Evolutionary conservation across 2,888 invertebrate genomes (phyloP).

Genomic region (Tuta absoluta): DNA sequence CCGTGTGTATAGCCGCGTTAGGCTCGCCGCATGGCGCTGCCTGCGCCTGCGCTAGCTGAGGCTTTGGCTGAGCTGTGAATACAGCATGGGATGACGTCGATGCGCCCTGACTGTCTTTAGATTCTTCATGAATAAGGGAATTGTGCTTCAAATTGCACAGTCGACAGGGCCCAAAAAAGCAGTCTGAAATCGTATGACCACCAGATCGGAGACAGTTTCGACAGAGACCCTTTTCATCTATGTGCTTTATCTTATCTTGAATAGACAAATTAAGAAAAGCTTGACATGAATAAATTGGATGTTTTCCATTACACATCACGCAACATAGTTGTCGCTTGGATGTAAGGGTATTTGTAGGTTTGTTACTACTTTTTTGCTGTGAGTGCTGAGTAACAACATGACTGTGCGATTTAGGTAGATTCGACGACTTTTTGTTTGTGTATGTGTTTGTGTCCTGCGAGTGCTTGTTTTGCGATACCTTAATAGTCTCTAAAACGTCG

Average conservation of each 20-base stretch:
- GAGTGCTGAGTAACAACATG: conserved; percentile 30
- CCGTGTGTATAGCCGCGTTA: neutral
- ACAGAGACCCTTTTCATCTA: conserved; percentile 33
- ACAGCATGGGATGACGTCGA: neutral
- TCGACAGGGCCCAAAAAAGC: conserved; percentile 33
- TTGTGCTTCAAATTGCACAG: conserved; percentile 32
- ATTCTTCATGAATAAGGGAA: conserved; percentile 29
- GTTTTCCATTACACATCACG: conserved; percentile 32
- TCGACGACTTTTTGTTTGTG: conserved; percentile 19
- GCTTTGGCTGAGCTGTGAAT: neutral
- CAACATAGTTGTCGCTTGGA: conserved; percentile 31
- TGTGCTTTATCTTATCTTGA: conserved; percentile 29
- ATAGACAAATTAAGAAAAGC: conserved; percentile 30
- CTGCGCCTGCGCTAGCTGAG: conserved; percentile 13
- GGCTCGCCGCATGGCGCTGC: conserved; percentile 22
- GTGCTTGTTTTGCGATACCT: conserved; percentile 27
- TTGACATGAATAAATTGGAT: conserved; percentile 34
- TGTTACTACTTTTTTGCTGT: conserved; percentile 16
- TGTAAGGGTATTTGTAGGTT: neutral
- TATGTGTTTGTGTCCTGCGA: neutral
- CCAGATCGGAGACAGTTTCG: conserved; percentile 35
- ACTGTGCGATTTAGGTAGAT: conserved; percentile 28
- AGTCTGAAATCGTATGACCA: conserved; percentile 29
- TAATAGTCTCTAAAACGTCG: conserved; percentile 36
- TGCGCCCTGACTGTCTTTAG: neutral